Base-by-base conservation (phyloP, 2,113 vertebrate species). In the Gobiocypris rarus region DNA sequence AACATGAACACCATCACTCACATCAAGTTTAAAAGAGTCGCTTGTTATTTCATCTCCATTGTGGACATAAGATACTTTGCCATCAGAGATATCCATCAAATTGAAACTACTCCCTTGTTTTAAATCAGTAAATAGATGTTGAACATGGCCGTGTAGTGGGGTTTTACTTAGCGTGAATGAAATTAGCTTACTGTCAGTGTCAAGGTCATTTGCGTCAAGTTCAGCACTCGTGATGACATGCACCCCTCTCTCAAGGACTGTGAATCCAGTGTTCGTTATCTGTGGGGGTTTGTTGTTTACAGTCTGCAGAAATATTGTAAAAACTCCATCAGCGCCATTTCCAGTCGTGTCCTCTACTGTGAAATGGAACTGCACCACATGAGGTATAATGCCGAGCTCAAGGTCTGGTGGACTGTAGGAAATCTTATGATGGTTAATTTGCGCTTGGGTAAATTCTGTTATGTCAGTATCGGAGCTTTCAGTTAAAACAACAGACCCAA, bases 351-450 rank as follows among this genome's bases (percentile, higher is more conserved):
- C 97, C 88, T 97, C 96, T 15, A 98, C 96, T 5, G 86, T 95
- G 88, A 95, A 99, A 52, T 93, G 95, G 85, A 99, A 97, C 90
- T 98, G 96, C 84, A 97, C 94, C 3, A 98, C 94, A 24, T 96
- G 96, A 50, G 96, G 93, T 14, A 96, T 96, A 70, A 99, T 97
- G 0, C 97, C 97, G 3, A 98, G 91, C 77, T 98, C 97, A 11
- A 95, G 86, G 63, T 97, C 93, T 0, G 97, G 97, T 0, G 97
- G 97, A 4, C 86, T 91, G 78, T 97, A 99, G 0, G 97, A 94
- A 84, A 99, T 96, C 90, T 99, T 98, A 86, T 97, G 97, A 79
- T 98, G 97, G 87, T 99, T 99, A 75, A 99, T 90, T 93, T 99
- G 97, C 70, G 97, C 97, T 90, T 99, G 97, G 3, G 97, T 98